phyloP scores from a whole-genome alignment of 2,113 vertebrate species.

The Paramormyrops kingsleyae region DNA sequence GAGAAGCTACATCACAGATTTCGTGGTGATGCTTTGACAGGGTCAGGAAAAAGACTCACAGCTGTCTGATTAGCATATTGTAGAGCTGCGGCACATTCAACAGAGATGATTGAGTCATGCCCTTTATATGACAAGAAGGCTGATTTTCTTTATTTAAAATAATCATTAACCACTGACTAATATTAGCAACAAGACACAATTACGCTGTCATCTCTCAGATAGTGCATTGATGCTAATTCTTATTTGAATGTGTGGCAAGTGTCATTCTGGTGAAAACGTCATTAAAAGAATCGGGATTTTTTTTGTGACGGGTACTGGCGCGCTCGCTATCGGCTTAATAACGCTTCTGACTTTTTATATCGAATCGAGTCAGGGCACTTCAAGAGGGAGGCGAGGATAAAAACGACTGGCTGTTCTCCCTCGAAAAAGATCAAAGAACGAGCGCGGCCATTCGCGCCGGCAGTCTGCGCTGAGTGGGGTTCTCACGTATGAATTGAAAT shows the following conservation, averaged over 20 bases:
- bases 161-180: not conserved
- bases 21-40: not conserved
- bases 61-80: not conserved
- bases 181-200: not conserved
- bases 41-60: not conserved
- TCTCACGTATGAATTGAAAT: not conserved
- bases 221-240: not conserved
- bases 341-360: not conserved
- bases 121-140: not conserved
- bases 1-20: not conserved
- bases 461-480: not conserved
- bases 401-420: not conserved
- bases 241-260: not conserved
- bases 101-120: not conserved
- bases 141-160: slow-evolving; percentile 1
- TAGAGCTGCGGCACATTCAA: not conserved
- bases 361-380: not conserved
- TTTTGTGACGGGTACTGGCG: not conserved
- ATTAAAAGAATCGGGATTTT: not conserved
- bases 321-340: not conserved
- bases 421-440: not conserved
- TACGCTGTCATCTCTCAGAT: not conserved
- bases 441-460: not conserved
- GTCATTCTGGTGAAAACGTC: not conserved
- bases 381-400: not conserved